Evolutionary conservation across 2,888 invertebrate genomes (phyloP), one percentile per base, ranked within the genome.

Genomic region (Phytoseiulus persimilis): DNA sequence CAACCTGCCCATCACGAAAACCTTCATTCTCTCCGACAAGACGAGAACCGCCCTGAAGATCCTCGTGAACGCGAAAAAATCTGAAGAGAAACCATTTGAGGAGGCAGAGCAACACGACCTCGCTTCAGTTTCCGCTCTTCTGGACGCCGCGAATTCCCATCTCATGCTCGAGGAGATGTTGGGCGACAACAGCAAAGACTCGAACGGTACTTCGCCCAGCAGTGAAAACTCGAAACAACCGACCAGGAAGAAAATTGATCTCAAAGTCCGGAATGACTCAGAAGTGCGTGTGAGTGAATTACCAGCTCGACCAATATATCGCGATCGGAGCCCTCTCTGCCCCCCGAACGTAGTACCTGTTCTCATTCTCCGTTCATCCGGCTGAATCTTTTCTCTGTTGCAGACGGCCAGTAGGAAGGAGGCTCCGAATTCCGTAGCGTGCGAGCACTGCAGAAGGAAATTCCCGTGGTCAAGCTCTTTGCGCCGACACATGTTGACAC

Each of bases 391-490:
- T 18, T 65, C 18, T 65, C 39, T 9, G 39, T 39, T 65, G 2
- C 65, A 65, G 65, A 23, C 65, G 65, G 18, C 23, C 65, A 33
- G 32, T 32, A 33, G 90, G 45, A 93, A 91, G 92, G 93, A 90
- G 91, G 93, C 87, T 91, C 91, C 89, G 93, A 90, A 83, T 31
- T 93, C 91, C 92, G 92, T 90, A 3, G 90, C 39, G 32, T 90
- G 84, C 39, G 46, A 91, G 23, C 91, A 96, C 92, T 98, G 98
- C 93, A 95, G 96, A 91, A 95, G 98, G 83, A 96, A 97, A 92
- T 98, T 98, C 93, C 98, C 98, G 0, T 98, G 98, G 98, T 96
- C 96, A 0, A 98, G 97, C 45, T 98, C 98, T 0, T 94, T 98
- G 39, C 95, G 97, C n/a, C 95, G 98, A 18, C 98, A 98, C 93